These are phyloP conservation scores for Cryptophagus acutangulus DNA, from an alignment of 2,888 invertebrate species.

Conservation along the genomic window DNA sequence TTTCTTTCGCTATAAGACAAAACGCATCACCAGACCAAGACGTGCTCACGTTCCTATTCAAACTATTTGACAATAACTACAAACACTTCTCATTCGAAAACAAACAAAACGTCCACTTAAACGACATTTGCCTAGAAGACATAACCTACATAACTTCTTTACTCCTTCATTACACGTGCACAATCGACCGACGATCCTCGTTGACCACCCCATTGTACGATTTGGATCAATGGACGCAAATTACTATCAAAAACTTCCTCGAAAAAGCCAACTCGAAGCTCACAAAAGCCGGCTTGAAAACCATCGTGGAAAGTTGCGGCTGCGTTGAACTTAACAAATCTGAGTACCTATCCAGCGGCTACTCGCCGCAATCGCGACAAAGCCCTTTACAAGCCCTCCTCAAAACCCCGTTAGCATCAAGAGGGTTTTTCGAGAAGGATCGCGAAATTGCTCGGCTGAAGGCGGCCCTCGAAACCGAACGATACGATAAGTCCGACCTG, in stretches of 20 bases:
- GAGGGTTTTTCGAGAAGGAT: conserved; percentile 37
- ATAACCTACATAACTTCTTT: conserved; percentile 36
- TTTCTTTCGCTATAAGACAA: conserved; percentile 24
- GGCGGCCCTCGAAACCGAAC: conserved; percentile 57
- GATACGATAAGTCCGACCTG: conserved; percentile 59
- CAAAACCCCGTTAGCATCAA: conserved; percentile 36
- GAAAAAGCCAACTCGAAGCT: conserved; percentile 33
- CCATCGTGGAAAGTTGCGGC: conserved; percentile 29
- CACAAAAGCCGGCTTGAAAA: conserved; percentile 31
- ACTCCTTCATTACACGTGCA: conserved; percentile 44
- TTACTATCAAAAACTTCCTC: conserved; percentile 39
- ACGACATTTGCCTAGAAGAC: conserved; percentile 28
- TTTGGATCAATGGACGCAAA: conserved; percentile 35
- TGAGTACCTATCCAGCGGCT: conserved; percentile 18
- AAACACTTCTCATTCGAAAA: conserved; percentile 31
- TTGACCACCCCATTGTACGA: conserved; percentile 42
- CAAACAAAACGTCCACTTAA: conserved; percentile 28
- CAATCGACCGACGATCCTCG: conserved; percentile 39
- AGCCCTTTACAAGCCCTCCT: conserved; percentile 41
- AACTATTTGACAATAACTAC: conserved; percentile 32
- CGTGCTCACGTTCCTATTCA: conserved; percentile 30
- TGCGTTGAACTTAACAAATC: conserved; percentile 12
- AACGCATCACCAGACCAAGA: conserved; percentile 17
- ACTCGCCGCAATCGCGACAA: conserved; percentile 18
- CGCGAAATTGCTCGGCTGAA: conserved; percentile 52